phyloP scores from a whole-genome alignment of 2,113 vertebrate genomes.

The Stigmatopora nigra region DNA sequence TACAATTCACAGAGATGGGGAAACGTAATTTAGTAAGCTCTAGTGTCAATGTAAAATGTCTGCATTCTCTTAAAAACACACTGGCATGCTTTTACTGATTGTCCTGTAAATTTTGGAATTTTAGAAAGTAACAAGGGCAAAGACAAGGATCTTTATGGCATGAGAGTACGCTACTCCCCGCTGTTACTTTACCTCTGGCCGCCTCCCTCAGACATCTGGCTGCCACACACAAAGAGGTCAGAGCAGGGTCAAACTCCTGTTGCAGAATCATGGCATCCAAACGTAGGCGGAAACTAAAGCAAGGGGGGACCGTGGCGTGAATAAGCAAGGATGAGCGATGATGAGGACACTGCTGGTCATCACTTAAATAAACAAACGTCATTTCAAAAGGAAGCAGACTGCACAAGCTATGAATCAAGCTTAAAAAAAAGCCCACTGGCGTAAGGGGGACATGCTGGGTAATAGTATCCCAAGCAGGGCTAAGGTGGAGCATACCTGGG shows the following conservation, averaged over 20 bases:
- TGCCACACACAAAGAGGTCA: conserved; percentile 75
- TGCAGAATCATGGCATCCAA: conserved; percentile 76
- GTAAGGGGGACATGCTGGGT: neutral
- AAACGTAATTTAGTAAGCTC: neutral
- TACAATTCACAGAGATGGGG: conserved; percentile 37
- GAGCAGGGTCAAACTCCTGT: conserved; percentile 75
- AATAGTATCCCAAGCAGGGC: neutral
- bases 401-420: neutral
- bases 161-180: conserved; percentile 42
- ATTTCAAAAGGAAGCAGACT: conserved; percentile 7
- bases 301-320: conserved; percentile 19
- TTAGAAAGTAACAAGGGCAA: conserved; percentile 9
- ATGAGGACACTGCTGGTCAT: conserved; percentile 36
- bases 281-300: conserved; percentile 67
- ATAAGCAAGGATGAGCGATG: conserved; percentile 22
- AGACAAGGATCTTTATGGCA: conserved; percentile 21
- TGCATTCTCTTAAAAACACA: conserved; percentile 8
- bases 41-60: neutral
- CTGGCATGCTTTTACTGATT: conserved; percentile 8
- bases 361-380: conserved; percentile 32
- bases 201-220: conserved; percentile 75
- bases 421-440: neutral
- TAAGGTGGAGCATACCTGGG: conserved; percentile 57
- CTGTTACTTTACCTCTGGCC: conserved; percentile 69
- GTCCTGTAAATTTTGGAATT: conserved; percentile 1